Conservation (phyloP, 2,888 invertebrate genomes). For the Polia nebulosa region DNA sequence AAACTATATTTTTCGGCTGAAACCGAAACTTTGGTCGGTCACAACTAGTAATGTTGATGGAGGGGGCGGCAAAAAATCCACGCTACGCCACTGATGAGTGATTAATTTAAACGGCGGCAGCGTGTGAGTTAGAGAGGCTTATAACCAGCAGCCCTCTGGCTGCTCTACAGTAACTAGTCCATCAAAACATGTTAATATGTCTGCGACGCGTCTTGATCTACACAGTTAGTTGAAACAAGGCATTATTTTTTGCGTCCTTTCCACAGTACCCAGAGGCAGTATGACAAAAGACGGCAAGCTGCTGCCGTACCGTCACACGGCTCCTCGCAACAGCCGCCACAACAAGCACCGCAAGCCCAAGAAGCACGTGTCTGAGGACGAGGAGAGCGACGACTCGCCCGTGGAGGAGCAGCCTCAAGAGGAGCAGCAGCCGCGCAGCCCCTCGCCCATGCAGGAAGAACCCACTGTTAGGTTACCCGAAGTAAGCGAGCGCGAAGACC, state of each 20-base stretch:
- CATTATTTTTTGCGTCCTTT: neutral
- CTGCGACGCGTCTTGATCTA: neutral
- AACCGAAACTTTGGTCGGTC: too few relatives aligned
- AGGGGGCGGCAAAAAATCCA: too few relatives aligned
- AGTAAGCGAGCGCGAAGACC: constrained; percentile 68
- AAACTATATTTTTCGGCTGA: too few relatives aligned
- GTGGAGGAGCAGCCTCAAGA: constrained; percentile 73
- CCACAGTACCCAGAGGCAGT: constrained; percentile 64
- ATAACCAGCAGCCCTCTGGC: too few relatives aligned
- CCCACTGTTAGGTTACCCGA: constrained; percentile 92
- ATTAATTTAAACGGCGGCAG: too few relatives aligned
- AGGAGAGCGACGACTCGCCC: constrained; percentile 79
- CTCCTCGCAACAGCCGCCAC: constrained; percentile 64
- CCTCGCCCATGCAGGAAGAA: constrained; percentile 91
- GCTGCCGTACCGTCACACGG: constrained; percentile 61
- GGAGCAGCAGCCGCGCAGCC: constrained; percentile 76
- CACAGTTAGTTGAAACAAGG: neutral
- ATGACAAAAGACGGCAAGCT: constrained; percentile 73
- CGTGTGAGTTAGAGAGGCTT: too few relatives aligned
- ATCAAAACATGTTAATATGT: too few relatives aligned
- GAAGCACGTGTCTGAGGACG: constrained; percentile 79
- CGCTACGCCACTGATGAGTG: too few relatives aligned
- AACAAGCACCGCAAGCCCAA: constrained; percentile 71
- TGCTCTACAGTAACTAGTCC: too few relatives aligned
- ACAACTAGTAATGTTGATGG: too few relatives aligned